A percentile compares a stretch with the other conserved stretches of the same genome.
Evolutionary conservation across 2,888 invertebrate genomes (phyloP).

Genomic region (Axea sp.): DNA sequence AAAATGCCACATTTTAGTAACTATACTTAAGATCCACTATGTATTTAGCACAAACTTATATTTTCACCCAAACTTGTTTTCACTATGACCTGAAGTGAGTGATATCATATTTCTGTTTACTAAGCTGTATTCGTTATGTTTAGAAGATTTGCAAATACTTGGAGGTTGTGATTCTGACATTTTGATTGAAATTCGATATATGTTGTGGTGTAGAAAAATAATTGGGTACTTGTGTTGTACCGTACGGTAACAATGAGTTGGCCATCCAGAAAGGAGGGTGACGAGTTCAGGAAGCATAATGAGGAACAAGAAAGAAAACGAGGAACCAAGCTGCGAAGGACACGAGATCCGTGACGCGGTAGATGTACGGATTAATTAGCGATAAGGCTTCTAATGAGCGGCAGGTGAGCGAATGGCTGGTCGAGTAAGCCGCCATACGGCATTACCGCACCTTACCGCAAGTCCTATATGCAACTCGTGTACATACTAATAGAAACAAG

Average conservation of each 20-base stretch:
- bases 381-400: slow-evolving; percentile 79
- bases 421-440: slow-evolving; percentile 60
- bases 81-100: too few species aligned
- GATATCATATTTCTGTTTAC: too few species aligned
- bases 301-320: slow-evolving; percentile 61
- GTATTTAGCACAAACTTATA: too few species aligned
- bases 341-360: slow-evolving; percentile 78
- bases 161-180: too few species aligned
- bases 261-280: slow-evolving; percentile 66
- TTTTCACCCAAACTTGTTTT: too few species aligned
- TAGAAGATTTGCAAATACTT: too few species aligned
- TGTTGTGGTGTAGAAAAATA: slow-evolving; percentile 17
- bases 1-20: too few species aligned
- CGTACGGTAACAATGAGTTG: slow-evolving; percentile 42
- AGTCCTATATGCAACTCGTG: slow-evolving; percentile 48
- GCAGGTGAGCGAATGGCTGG: slow-evolving; percentile 76
- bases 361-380: slow-evolving; percentile 78
- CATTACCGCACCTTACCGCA: slow-evolving; percentile 58
- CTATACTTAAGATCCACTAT: too few species aligned
- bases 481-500: slow-evolving; percentile 60
- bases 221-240: slow-evolving; percentile 25
- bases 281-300: slow-evolving; percentile 74
- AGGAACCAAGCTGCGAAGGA: slow-evolving; percentile 71
- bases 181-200: slow-evolving; percentile 15
- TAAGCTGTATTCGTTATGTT: too few species aligned